These are phyloP conservation scores for Mirounga angustirostris DNA, from an alignment of 2,113 vertebrate species.

Conservation along the genomic window DNA sequence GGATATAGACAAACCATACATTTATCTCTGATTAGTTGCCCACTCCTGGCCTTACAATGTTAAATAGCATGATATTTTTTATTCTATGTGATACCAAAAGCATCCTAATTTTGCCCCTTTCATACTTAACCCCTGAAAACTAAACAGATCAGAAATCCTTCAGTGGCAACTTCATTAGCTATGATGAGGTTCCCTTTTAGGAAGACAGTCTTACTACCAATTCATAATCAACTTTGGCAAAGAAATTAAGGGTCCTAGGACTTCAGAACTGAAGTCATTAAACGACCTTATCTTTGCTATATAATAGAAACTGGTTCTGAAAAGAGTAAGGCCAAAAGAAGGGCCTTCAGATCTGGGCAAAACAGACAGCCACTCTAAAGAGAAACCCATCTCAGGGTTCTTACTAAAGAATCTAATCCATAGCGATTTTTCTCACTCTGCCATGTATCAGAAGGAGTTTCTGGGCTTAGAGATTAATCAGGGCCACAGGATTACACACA, in stretches of 20 bases:
- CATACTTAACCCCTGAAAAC: slow-evolving; percentile 22
- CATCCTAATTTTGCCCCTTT: background rate
- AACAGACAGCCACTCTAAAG: background rate
- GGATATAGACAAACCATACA: background rate
- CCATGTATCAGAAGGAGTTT: background rate
- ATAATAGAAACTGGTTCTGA: slow-evolving; percentile 32
- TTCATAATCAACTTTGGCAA: slow-evolving; percentile 29
- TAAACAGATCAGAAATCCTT: slow-evolving; percentile 18
- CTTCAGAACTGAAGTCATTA: slow-evolving; percentile 11
- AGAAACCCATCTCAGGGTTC: background rate
- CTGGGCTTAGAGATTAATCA: background rate
- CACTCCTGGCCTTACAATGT: background rate
- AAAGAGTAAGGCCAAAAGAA: slow-evolving; percentile 8
- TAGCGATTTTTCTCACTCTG: background rate
- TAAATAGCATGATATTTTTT: slow-evolving; percentile 38
- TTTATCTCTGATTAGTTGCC: background rate
- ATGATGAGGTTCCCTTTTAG: background rate
- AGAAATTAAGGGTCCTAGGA: slow-evolving; percentile 9
- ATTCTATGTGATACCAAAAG: background rate
- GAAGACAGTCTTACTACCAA: background rate
- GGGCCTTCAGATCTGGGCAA: background rate
- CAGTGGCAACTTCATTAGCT: background rate
- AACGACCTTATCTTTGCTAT: slow-evolving; percentile 16
- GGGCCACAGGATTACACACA: background rate
- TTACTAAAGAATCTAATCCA: background rate